Evolutionary conservation across 2,113 vertebrate species (phyloP).

Genomic region (Eclectus roratus): DNA sequence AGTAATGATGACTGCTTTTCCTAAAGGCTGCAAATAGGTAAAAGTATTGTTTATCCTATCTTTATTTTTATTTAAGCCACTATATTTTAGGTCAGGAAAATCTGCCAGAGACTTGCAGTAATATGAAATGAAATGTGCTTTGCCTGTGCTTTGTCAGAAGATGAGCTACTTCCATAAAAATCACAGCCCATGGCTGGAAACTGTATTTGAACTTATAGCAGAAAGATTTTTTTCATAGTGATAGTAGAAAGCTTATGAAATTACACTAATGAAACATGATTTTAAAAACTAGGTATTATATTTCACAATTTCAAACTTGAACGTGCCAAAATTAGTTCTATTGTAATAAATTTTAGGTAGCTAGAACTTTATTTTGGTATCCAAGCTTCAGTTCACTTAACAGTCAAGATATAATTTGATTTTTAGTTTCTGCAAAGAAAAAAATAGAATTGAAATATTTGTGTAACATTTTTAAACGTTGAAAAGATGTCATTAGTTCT

Average conservation of each 20-base stretch:
- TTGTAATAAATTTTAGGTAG: not conserved
- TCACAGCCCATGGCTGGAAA: not conserved
- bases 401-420: not conserved
- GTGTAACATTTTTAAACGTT: not conserved
- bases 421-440: not conserved
- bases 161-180: not conserved
- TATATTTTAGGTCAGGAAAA: not conserved
- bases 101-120: not conserved
- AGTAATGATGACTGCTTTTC: not conserved
- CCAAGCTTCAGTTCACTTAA: not conserved
- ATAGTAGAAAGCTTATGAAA: not conserved
- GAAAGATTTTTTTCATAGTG: not conserved
- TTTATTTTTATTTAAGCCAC: not conserved
- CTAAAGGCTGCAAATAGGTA: not conserved
- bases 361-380: not conserved
- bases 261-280: not conserved
- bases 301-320: not conserved
- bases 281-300: not conserved
- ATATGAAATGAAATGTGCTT: not conserved
- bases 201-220: not conserved
- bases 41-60: not conserved
- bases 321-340: not conserved
- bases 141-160: not conserved
- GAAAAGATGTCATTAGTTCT: conserved; percentile 13
- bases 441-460: not conserved